Percentiles rank a stretch among this genome's conserved stretches.
Conservation (phyloP, 92 coral and sea anemone genomes). For the Plumapathes pennacea region DNA sequence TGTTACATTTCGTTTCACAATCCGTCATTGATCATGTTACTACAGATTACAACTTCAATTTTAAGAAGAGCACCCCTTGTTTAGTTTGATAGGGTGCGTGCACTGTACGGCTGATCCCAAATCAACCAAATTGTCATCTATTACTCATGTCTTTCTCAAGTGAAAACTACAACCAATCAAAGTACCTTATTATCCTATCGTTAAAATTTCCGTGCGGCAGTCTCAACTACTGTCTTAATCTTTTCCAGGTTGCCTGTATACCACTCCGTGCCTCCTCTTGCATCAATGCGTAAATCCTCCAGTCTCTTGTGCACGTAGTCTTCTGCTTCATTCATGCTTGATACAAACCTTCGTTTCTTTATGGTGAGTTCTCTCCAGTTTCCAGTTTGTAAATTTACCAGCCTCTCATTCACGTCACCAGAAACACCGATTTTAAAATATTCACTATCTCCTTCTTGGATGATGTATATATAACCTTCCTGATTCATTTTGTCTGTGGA, state of each 20-base stretch:
- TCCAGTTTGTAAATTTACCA: constrained; percentile 14
- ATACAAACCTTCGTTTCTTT: neutral
- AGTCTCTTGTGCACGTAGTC: neutral
- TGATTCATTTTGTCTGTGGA: no score
- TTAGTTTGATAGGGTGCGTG: no score
- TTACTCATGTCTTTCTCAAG: no score
- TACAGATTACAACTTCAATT: no score
- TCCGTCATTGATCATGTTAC: no score
- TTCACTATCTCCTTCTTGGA: constrained; percentile 4
- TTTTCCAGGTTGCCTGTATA: neutral
- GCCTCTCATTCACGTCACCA: neutral
- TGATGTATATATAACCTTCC: constrained; percentile 22
- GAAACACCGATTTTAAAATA: constrained; percentile 26
- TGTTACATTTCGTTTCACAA: no score
- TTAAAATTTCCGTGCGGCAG: constrained; percentile 7
- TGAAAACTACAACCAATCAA: no score
- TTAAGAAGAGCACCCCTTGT: no score
- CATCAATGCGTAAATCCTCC: neutral
- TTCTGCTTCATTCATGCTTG: constrained; percentile 22
- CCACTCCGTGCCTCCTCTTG: constrained; percentile 23
- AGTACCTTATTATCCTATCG: no score
- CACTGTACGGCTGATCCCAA: no score
- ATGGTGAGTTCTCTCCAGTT: constrained; percentile 21
- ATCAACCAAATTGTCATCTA: no score
- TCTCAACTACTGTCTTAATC: constrained; percentile 3